Conservation (phyloP, 1,140 invertebrate species). For the Diuraphis noxia region DNA sequence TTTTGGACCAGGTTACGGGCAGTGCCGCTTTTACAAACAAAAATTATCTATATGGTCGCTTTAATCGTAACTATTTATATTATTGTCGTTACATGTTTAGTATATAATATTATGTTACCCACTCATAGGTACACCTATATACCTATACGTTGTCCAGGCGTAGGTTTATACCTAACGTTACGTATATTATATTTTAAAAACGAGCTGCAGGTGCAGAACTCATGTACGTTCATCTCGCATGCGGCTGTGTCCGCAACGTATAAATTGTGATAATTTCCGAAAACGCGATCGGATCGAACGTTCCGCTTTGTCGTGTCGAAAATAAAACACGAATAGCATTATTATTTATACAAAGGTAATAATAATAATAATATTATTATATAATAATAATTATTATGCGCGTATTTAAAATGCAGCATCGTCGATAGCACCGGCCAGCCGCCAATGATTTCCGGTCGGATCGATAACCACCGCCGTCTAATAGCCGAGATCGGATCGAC, state of each 20-base stretch:
- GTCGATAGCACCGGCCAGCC: not conserved
- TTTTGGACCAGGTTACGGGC: too few relatives aligned
- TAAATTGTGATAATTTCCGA: not conserved
- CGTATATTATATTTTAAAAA: not conserved
- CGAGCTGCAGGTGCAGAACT: not conserved
- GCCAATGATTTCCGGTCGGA: slow-evolving; percentile 31
- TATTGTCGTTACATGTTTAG: too few relatives aligned
- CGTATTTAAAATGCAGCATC: not conserved
- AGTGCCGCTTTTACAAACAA: too few relatives aligned
- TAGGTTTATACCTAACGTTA: too few relatives aligned
- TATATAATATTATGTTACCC: too few relatives aligned
- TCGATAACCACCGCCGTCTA: not conserved
- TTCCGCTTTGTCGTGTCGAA: not conserved
- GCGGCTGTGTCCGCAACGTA: not conserved
- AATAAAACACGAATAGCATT: not conserved
- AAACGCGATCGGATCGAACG: not conserved
- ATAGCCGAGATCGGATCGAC: not conserved
- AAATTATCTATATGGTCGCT: too few relatives aligned
- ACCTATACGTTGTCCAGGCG: too few relatives aligned
- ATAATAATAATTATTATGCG: not conserved
- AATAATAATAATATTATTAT: slow-evolving; percentile 9
- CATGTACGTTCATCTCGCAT: not conserved
- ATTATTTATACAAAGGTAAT: not conserved
- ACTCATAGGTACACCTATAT: too few relatives aligned
- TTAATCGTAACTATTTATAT: too few relatives aligned